phyloP scores from a whole-genome alignment of 2,797 vertebrate genomes.

The Potorous gilbertii region DNA sequence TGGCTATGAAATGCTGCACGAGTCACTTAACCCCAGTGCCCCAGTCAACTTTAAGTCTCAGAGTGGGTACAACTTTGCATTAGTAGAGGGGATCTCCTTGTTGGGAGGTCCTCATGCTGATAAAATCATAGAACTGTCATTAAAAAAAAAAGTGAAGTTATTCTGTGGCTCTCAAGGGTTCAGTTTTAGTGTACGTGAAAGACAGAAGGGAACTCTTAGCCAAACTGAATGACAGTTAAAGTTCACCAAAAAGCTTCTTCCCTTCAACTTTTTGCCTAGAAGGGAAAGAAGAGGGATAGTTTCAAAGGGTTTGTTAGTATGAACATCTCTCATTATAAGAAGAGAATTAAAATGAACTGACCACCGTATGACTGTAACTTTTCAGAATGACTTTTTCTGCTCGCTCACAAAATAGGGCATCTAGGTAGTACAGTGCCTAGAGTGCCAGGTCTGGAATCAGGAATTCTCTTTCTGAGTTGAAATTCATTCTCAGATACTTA shows the following conservation, averaged over 20 bases:
- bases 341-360: not conserved
- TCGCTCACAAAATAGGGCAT: not conserved
- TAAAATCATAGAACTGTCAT: not conserved
- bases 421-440: not conserved
- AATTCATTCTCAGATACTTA: not conserved
- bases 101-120: not conserved
- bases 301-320: slow-evolving; percentile 39
- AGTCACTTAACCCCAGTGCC: not conserved
- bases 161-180: not conserved
- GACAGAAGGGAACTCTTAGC: not conserved
- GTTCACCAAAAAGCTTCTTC: not conserved
- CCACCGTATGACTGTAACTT: not conserved
- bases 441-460: not conserved
- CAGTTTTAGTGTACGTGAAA: not conserved
- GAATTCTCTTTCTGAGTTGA: not conserved
- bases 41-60: not conserved
- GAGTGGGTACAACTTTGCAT: not conserved
- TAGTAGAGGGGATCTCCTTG: not conserved
- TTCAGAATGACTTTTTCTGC: not conserved
- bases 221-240: not conserved
- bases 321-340: not conserved
- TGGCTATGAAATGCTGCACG: not conserved
- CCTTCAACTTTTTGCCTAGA: not conserved
- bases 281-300: not conserved
- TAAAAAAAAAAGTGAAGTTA: not conserved